Evolutionary conservation across 2,113 vertebrate genomes (phyloP), one percentile per base, ranked within the genome.

Genomic region (Periophthalmodon schlosseri): DNA sequence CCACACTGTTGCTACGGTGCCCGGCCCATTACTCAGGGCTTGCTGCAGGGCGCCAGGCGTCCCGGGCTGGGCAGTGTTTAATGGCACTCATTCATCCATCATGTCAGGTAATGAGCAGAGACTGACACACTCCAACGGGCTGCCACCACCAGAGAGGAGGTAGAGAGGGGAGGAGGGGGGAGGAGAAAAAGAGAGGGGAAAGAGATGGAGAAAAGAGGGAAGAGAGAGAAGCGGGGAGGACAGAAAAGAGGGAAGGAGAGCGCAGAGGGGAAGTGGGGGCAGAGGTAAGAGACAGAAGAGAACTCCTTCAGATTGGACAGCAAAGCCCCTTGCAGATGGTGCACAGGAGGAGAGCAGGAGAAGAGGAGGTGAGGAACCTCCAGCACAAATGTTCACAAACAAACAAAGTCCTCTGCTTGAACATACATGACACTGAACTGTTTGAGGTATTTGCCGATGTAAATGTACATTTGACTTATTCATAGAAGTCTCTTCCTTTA

Each of bases 91-190:
- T 82, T 69, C 86, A 90, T 94, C 88, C 87, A 92, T 93, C 91
- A 92, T 89, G 90, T 90, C 92, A 90, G 90, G 90, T 91, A 94
- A 93, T 91, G 92, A 93, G 91, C 91, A 90, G 87, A 90, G 86
- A 90, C 85, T 84, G 79, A 66, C 66, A 69, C 68, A 70, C 61
- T 50, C 39, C 70, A 77, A 16, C 13, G 47, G 18, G 68, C 74
- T 58, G 18, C 73, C 33, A 56, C 70, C 77, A 65, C 66, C 77
- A 46, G 68, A 71, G 78, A 9, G 2, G 72, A 74, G 79, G 81
- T 78, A 16, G 50, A 20, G 50, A 52, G 18, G 50, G 9, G 57
- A 24, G 56, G 56, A 24, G 54, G n/a, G 7, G 54, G 21, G 8
- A 21, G 54, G 21, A 58, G 21, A 21, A 21, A 57, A 2, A 21